Base-by-base conservation (phyloP, 2,888 invertebrate species). In the Gandaritis pyraliata region DNA sequence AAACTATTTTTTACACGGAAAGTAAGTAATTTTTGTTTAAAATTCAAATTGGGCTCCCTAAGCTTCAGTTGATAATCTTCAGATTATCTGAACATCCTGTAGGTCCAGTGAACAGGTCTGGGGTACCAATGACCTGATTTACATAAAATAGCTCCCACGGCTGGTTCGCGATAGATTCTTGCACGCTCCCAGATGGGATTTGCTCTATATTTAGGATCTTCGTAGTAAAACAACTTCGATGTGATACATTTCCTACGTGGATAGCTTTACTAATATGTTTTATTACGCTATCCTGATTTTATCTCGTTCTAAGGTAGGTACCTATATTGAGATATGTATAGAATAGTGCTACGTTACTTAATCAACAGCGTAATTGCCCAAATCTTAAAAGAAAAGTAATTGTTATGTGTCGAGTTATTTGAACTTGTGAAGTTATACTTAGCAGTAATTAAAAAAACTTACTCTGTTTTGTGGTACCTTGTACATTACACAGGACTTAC, bases 121-220 rank as follows among this genome's bases (percentile, higher is more conserved):
- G 90, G 85, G 86, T 89, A 90, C 89, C 91, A 92, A 91, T 83
- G 92, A 91, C 92, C 91, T 91, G 86, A 75, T 91, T 91, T 86
- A 81, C 91, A 91, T 91, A 91, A 86, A 73, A 70, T 68, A 81
- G 90, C 86, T 91, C 91, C 87, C 91, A 91, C 91, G 91, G 77
- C 85, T 82, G 80, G 73, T 81, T 85, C 79, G 83, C 88, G 86
- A 91, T 90, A 91, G 91, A 91, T 91, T 91, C 91, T 90, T 91
- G 88, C 90, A 90, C 90, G 91, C 86, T 87, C 82, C 78, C 78
- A 82, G 79, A 82, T 86, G 86, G 87, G 89, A 89, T 90, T 88
- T 91, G 91, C 91, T 91, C 91, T 91, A 91, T 91, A 90, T 91
- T 90, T 87, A 90, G 90, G 90, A 89, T 87, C 80, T 81, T 82